Conservation (phyloP, 2,797 vertebrate species). For the Coregonus ussuriensis region DNA sequence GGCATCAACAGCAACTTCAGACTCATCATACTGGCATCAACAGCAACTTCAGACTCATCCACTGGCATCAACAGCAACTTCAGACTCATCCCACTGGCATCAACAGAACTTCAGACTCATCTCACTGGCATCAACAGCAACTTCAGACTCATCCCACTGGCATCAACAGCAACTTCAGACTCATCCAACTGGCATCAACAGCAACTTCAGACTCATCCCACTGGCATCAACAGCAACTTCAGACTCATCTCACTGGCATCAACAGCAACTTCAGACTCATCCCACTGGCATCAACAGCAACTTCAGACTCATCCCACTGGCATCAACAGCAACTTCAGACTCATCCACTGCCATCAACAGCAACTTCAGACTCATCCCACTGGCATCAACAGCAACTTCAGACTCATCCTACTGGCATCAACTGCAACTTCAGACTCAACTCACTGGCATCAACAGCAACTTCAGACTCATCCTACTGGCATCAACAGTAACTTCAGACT, state of each 20-base stretch:
- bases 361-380: constrained; percentile 41
- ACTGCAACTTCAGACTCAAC: constrained; percentile 59
- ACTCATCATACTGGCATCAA: neutral
- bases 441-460: neutral
- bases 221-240: constrained; percentile 25
- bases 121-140: constrained; percentile 49
- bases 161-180: constrained; percentile 41
- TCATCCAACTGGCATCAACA: constrained; percentile 45
- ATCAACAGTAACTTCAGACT: constrained; percentile 58
- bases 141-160: constrained; percentile 58
- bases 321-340: constrained; percentile 48
- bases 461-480: constrained; percentile 46
- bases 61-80: too few species aligned
- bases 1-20: constrained; percentile 27
- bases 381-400: constrained; percentile 60
- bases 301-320: constrained; percentile 69
- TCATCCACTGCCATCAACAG: constrained; percentile 42
- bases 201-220: constrained; percentile 61
- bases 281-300: constrained; percentile 18
- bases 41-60: constrained; percentile 66
- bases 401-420: constrained; percentile 62
- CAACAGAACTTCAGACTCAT: constrained; percentile 46
- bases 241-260: too few species aligned
- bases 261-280: constrained; percentile 63
- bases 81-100: too few species aligned